Evolutionary conservation across 2,797 vertebrate species (phyloP).

Genomic region (Spinus olivaceus): DNA sequence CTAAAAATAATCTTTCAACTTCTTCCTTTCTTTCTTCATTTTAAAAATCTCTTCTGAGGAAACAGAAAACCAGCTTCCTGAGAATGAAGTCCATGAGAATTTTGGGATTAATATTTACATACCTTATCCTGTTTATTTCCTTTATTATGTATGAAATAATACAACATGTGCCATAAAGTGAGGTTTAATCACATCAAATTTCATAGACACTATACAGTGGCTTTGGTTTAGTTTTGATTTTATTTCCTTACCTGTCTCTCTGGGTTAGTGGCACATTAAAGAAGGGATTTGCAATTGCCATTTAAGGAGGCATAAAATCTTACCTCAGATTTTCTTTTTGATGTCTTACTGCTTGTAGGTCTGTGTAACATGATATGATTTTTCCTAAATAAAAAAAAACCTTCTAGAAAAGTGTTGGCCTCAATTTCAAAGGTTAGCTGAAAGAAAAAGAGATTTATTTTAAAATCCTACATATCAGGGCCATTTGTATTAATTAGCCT

Average conservation of each 20-base stretch:
- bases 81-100: not conserved
- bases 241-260: not conserved
- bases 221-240: not conserved
- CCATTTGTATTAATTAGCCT: slow-evolving; percentile 10
- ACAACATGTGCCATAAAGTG: not conserved
- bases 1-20: not conserved
- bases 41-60: not conserved
- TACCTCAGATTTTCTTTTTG: not conserved
- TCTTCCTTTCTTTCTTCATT: not conserved
- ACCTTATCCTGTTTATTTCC: slow-evolving; percentile 39
- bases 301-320: not conserved
- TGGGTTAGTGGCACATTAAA: not conserved
- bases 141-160: slow-evolving; percentile 50
- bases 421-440: not conserved
- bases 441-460: not conserved
- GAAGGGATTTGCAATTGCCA: not conserved
- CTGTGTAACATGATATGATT: not conserved
- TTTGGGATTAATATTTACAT: slow-evolving; percentile 30
- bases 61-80: slow-evolving; percentile 20
- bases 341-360: not conserved
- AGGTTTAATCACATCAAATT: slow-evolving; percentile 46
- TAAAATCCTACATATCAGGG: not conserved
- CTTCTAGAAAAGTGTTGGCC: not conserved
- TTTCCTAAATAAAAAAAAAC: not conserved
- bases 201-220: not conserved